phyloP scores from a whole-genome alignment of 2,888 invertebrate species.

The Gerosis bhagava region DNA sequence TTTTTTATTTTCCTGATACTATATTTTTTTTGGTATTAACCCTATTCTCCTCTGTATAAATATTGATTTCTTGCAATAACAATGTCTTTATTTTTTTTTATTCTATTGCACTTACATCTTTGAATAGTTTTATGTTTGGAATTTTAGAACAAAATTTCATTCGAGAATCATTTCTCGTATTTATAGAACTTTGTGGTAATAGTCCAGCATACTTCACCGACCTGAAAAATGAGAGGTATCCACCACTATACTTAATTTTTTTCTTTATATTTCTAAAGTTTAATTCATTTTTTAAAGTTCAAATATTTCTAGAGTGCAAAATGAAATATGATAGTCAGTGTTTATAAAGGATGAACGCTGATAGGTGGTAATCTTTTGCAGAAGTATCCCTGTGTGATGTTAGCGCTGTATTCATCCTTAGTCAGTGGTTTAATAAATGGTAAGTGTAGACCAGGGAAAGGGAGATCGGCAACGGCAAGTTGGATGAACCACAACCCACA shows the following conservation, averaged over 20 bases:
- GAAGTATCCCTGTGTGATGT: conserved; percentile 87
- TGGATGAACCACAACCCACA: conserved; percentile 43
- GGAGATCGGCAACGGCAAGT: conserved; percentile 60
- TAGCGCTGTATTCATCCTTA: conserved; percentile 85
- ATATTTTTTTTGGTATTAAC: too few species aligned
- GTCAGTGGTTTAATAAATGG: conserved; percentile 84
- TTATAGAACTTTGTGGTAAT: conserved; percentile 84
- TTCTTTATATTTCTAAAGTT: conserved; percentile 47
- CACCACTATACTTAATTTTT: conserved; percentile 74
- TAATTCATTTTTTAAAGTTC: conserved; percentile 36
- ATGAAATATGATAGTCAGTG: conserved; percentile 46
- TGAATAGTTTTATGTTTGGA: conserved; percentile 52
- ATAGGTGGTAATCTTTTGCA: conserved; percentile 91
- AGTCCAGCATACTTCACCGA: conserved; percentile 83
- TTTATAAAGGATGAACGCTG: conserved; percentile 77
- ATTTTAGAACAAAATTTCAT: conserved; percentile 72
- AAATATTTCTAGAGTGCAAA: conserved; percentile 38
- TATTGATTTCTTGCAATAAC: too few species aligned
- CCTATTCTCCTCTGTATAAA: too few species aligned
- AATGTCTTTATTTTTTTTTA: too few species aligned
- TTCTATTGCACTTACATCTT: conserved; percentile 57
- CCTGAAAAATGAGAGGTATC: conserved; percentile 83
- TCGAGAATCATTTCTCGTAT: conserved; percentile 83
- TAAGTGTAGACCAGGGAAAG: conserved; percentile 84
- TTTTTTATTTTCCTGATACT: too few species aligned